Conservation (phyloP, 2,888 invertebrate species). For the Bimastos eiseni region DNA sequence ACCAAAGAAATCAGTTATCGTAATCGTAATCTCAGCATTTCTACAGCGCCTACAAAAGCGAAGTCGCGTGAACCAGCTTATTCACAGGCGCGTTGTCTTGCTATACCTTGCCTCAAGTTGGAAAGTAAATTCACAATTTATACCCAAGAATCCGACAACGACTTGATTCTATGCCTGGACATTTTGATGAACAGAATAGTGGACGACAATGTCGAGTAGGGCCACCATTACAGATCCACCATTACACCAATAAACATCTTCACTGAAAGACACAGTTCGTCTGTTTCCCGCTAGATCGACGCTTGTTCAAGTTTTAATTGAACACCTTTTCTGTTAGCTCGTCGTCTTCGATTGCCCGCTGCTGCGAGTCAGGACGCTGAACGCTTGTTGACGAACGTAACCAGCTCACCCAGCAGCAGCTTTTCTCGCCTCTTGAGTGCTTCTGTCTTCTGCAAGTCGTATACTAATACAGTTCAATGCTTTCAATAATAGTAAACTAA, state of each 20-base stretch:
- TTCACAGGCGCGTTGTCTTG: too few relatives aligned
- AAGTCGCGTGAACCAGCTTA: too few relatives aligned
- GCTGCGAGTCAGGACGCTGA: slow-evolving; percentile 93
- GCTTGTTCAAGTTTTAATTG: slow-evolving; percentile 8
- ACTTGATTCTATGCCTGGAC: not conserved
- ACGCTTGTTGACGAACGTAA: slow-evolving; percentile 92
- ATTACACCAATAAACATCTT: not conserved
- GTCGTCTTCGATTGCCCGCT: slow-evolving; percentile 73
- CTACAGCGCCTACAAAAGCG: too few relatives aligned
- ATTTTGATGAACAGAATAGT: not conserved
- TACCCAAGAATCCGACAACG: not conserved
- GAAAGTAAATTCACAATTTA: not conserved
- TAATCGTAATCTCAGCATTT: too few relatives aligned
- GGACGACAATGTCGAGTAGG: not conserved
- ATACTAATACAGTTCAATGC: too few relatives aligned
- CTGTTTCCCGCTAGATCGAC: not conserved
- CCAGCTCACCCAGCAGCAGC: slow-evolving; percentile 82
- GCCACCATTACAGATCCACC: too few relatives aligned
- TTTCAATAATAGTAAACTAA: too few relatives aligned
- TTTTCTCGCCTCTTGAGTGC: slow-evolving; percentile 86
- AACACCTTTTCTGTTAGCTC: slow-evolving; percentile 20
- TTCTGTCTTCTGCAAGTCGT: slow-evolving; percentile 93
- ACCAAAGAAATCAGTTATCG: not conserved
- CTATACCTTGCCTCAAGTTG: not conserved
- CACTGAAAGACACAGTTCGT: not conserved